Evolutionary conservation across 2,888 invertebrate genomes (phyloP).

Genomic region (Pycnomerus fuliginosus): DNA sequence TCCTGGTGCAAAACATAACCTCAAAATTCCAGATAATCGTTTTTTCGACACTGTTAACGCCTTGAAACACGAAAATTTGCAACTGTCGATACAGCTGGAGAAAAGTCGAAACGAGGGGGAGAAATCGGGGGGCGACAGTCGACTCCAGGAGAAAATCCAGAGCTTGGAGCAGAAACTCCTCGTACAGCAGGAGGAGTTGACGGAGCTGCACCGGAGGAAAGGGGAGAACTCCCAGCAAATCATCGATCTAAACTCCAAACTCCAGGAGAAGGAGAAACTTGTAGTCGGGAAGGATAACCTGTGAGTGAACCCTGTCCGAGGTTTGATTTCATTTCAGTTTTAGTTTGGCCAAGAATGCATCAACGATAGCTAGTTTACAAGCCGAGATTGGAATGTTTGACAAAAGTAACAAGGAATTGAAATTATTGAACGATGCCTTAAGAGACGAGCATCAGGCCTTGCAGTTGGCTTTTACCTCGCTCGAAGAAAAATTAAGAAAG

Average conservation of each 20-base stretch:
- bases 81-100: constrained; percentile 83
- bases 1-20: constrained; percentile 3
- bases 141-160: constrained; percentile 58
- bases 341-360: constrained; percentile 70
- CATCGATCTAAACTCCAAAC: constrained; percentile 80
- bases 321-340: too few relatives aligned
- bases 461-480: constrained; percentile 83
- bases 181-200: constrained; percentile 88
- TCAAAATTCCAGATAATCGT: constrained; percentile 66
- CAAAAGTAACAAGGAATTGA: constrained; percentile 71
- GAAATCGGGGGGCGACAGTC: constrained; percentile 35
- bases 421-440: constrained; percentile 82
- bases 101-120: constrained; percentile 65
- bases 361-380: constrained; percentile 65
- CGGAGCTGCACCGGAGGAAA: constrained; percentile 82
- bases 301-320: too few relatives aligned
- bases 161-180: constrained; percentile 83
- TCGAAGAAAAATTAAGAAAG: constrained; percentile 87
- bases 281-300: constrained; percentile 68
- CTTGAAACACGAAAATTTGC: constrained; percentile 79
- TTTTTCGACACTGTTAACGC: constrained; percentile 81
- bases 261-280: constrained; percentile 82
- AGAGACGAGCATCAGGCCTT: constrained; percentile 94
- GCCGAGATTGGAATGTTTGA: constrained; percentile 74
- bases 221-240: constrained; percentile 94